Evolutionary conservation across 2,888 invertebrate species (phyloP), one percentile per base, ranked within the genome.

Genomic region (Tanypteryx hageni): DNA sequence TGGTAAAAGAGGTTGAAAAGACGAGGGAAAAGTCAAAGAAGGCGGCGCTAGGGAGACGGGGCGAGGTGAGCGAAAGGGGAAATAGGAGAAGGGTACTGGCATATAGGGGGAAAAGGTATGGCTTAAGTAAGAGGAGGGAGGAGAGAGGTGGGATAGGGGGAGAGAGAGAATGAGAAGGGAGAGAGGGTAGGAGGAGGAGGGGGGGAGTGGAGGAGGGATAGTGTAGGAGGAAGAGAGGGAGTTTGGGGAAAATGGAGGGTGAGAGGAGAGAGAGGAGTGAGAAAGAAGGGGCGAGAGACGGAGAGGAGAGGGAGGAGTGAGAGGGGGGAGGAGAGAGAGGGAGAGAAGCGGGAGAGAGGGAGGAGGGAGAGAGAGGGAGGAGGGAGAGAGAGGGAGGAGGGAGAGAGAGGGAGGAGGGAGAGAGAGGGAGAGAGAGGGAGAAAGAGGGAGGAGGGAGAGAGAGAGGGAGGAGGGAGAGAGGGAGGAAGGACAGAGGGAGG

Each of bases 381-480:
- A 18, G 44, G 31, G 16, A 7, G 27, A 10, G 31, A 13, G 57
- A 9, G 31, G 13, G 64, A 64, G 64, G 7, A 11, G 5, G n/a
- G 11, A 11, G 64, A n/a, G 13, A 7, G 64, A 7, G 64, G 13
- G 56, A 57, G 18, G 10, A 16, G 18, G 18, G 83, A 56, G 56
- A 4, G 57, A 56, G n/a, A 44, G 18, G 16, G 18, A 44, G 83
- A n/a, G 56, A 57, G 83, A n/a, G 44, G 83, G 56, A 14, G 13
- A n/a, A 18, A 83, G 83, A 83, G 56, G 44, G 57, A 44, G 83
- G 83, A 44, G 83, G 83, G 44, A 61, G 83, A 22, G 89, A 59
- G 92, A 68, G 59, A 64, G 58, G 5, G 84, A 81, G 76, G 86
- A 58, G 82, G 92, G 59, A 76, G 92, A 56, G 83, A 92, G 91